Evolutionary conservation across 2,888 invertebrate species (phyloP).

Genomic region (Pristionchus fissidentatus): DNA sequence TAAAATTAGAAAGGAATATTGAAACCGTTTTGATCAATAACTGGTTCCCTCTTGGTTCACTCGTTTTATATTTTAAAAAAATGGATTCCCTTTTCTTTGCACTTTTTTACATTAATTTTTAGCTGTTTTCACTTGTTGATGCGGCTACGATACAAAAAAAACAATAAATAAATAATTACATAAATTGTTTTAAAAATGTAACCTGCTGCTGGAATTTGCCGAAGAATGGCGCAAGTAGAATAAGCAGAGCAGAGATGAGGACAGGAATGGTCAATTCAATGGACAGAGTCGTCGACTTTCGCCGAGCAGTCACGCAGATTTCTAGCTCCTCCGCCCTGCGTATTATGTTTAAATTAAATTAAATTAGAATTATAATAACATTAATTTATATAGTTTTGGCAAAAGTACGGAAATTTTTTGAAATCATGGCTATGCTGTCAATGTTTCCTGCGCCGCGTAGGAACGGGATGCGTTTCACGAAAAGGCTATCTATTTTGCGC

Average conservation of each 20-base stretch:
- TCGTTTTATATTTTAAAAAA: neutral
- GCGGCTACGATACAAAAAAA: neutral
- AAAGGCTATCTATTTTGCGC: no score
- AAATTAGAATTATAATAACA: neutral
- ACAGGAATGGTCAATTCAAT: conserved; percentile 71
- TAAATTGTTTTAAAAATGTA: neutral
- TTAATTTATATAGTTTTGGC: neutral
- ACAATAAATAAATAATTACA: neutral
- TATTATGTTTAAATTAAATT: neutral
- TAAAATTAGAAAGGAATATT: neutral
- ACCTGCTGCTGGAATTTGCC: conserved; percentile 69
- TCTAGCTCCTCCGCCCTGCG: conserved; percentile 63
- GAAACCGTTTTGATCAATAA: neutral
- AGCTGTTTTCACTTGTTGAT: neutral
- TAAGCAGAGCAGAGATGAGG: conserved; percentile 66
- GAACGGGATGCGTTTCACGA: no score
- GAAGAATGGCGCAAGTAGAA: conserved; percentile 70
- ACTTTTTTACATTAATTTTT: neutral
- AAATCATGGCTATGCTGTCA: neutral
- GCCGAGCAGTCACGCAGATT: conserved; percentile 65
- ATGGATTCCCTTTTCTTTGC: neutral
- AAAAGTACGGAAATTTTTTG: neutral
- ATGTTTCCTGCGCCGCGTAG: no score
- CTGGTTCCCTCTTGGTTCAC: neutral
- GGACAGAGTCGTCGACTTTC: conserved; percentile 66